Conservation (phyloP, 2,113 vertebrate genomes). For the Tichodroma muraria region DNA sequence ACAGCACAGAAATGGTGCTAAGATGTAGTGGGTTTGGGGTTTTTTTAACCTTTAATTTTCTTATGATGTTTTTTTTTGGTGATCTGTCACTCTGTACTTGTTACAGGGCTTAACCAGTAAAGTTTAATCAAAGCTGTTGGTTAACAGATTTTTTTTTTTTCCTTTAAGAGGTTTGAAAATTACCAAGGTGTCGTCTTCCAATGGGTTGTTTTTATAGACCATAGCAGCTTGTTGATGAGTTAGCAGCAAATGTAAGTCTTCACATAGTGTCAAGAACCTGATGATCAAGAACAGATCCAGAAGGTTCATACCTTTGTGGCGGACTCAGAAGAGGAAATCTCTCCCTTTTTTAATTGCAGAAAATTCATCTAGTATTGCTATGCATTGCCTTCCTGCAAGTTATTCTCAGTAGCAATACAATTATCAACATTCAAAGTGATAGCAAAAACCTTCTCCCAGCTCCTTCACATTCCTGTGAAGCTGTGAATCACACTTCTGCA, state of each 20-base stretch:
- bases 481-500: not conserved
- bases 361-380: not conserved
- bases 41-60: not conserved
- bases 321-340: not conserved
- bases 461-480: conserved; percentile 1
- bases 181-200: not conserved
- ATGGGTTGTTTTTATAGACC: not conserved
- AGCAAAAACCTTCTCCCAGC: not conserved
- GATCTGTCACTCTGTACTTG: not conserved
- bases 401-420: not conserved
- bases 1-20: not conserved
- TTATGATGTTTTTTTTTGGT: not conserved
- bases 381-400: not conserved
- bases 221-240: not conserved
- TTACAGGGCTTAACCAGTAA: not conserved
- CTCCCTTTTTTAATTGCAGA: not conserved
- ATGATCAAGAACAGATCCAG: not conserved
- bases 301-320: not conserved
- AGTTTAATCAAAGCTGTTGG: not conserved
- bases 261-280: not conserved
- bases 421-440: not conserved
- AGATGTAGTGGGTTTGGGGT: not conserved
- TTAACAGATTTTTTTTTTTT: not conserved
- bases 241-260: not conserved
- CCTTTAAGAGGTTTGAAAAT: not conserved